Evolutionary conservation across 1,140 invertebrate species (phyloP), one percentile per base, ranked within the genome.

Genomic region (Bradynema listronoti): DNA sequence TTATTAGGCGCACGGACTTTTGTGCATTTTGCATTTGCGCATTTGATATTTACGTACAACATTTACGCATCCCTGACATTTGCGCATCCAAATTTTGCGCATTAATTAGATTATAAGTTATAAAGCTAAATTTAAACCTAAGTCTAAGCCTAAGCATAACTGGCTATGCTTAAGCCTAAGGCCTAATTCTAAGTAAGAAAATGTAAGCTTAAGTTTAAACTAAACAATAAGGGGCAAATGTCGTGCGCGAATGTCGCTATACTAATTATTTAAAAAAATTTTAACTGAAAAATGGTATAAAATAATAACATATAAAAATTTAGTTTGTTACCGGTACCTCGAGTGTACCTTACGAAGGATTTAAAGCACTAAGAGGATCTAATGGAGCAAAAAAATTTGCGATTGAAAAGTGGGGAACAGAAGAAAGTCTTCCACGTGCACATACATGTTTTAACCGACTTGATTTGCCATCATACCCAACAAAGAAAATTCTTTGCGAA

Each of bases 401-500:
- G 79, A 92, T 97, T 70, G 93, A 97, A 80, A 93, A 93, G 78
- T 96, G 91, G 91, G 92, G 92, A 50, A 88, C 89, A 73, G 86
- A 89, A 24, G 89, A 90, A 70, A 91, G 90, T 77, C 83, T 96
- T 65, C 92, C 91, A 1, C 85, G 91, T 6, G 57, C 91, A 4
- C 92, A 96, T 78, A 96, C 91, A 0, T 96, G 92, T 80, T 96
- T 96, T 82, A 97, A 97, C 82, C 85, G 92, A 4, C 82, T 97
- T 68, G 92, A 96, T 81, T 83, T 96, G 59, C 93, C 92, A 45
- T 88, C 91, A 0, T 96, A 96, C 83, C 88, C 89, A 47, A 90
- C 89, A 0, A 88, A 86, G 46, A 89, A 93, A 75, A 86, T 91
- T 76, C 84, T 96, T 33, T 87, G 90, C 77, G 90, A 94, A 79